Evolutionary conservation across 1,140 invertebrate genomes (phyloP).

Genomic region (Stenopsyche tienmushanensis): DNA sequence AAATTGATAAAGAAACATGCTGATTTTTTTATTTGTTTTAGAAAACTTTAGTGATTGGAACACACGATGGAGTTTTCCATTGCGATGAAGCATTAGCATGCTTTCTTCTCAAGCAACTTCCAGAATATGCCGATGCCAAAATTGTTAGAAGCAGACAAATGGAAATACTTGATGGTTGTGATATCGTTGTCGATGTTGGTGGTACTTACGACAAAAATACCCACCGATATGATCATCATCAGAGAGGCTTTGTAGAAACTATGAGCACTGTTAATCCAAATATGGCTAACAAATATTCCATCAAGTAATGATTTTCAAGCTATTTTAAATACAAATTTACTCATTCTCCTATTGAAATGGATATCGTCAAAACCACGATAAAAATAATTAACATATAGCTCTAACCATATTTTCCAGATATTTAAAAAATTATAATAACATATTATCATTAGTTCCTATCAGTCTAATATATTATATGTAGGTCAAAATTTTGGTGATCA

Average conservation of each 20-base stretch:
- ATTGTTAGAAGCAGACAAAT: conserved; percentile 72
- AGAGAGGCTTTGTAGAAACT: conserved; percentile 68
- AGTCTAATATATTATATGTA: too few species aligned
- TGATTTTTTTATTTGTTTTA: conserved; percentile 3
- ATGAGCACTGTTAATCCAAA: conserved; percentile 59
- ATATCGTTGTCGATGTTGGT: conserved; percentile 98
- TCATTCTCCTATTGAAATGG: conserved; percentile 3
- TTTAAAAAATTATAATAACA: too few species aligned
- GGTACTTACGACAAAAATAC: conserved; percentile 75
- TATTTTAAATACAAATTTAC: too few species aligned
- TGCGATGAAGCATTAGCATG: conserved; percentile 96
- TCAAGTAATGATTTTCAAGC: conserved; percentile 51
- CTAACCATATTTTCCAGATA: too few species aligned
- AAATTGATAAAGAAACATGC: too few species aligned
- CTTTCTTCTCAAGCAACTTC: conserved; percentile 82
- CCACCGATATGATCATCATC: conserved; percentile 93
- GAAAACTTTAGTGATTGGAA: conserved; percentile 63
- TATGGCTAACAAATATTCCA: conserved; percentile 53
- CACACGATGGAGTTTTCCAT: conserved; percentile 84
- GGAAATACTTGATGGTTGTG: conserved; percentile 74
- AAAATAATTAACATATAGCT: too few species aligned
- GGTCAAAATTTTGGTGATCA: too few species aligned
- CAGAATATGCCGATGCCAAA: conserved; percentile 76
- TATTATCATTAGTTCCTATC: too few species aligned
- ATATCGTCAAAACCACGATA: conserved; percentile 43